phyloP scores from a whole-genome alignment of 2,888 invertebrate species.

The Epicampocera succincta region DNA sequence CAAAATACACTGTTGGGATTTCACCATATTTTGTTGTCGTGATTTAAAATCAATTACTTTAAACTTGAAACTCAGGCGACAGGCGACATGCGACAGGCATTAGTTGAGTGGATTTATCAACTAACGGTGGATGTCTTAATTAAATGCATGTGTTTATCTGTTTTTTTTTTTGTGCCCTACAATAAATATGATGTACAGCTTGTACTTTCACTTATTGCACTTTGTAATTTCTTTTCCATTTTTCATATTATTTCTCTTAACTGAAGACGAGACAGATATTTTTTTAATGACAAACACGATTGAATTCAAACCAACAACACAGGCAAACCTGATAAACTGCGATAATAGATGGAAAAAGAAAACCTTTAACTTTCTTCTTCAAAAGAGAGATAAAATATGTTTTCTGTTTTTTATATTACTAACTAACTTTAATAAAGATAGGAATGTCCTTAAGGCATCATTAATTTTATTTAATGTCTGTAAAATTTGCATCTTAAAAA shows the following conservation, averaged over 20 bases:
- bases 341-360: constrained; percentile 10
- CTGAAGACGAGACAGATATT: constrained; percentile 61
- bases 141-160: constrained; percentile 11
- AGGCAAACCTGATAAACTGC: constrained; percentile 6
- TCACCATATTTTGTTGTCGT: no score
- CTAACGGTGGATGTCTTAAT: constrained; percentile 10
- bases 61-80: no score
- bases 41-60: no score
- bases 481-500: constrained; percentile 67
- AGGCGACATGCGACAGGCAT: no score
- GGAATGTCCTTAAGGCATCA: constrained; percentile 70
- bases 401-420: constrained; percentile 10
- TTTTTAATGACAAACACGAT: constrained; percentile 50
- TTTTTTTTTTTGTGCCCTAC: not conserved
- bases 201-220: constrained; percentile 1
- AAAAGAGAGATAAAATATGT: not conserved
- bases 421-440: constrained; percentile 48
- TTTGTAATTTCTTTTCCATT: constrained; percentile 13
- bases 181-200: constrained; percentile 16
- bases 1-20: no score
- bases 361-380: constrained; percentile 38
- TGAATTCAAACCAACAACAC: constrained; percentile 4
- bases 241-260: constrained; percentile 18
- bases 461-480: constrained; percentile 72
- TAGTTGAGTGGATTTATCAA: no score